Evolutionary conservation across 2,888 invertebrate species (phyloP), one percentile per base, ranked within the genome.

Genomic region (Cephus sareptanus): DNA sequence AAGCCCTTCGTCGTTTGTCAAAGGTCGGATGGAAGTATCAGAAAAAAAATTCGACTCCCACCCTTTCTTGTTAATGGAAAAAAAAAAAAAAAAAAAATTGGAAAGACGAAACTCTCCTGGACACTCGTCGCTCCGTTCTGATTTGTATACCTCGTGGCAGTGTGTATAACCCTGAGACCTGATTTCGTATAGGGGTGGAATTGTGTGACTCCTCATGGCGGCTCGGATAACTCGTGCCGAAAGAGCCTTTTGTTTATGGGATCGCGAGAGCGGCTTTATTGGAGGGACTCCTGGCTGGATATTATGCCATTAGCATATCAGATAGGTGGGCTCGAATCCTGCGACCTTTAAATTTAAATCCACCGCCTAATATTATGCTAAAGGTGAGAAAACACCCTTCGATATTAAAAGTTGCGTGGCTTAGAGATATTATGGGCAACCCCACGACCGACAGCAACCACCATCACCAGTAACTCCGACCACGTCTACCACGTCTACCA

Each of bases 331-430:
- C 84, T 83, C 83, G 84, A 85, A 85, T 82, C 80, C 82, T 81
- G 83, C 84, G 83, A 88, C 87, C 87, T 89, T 89, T 89, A 88
- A 89, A 88, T 88, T 88, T 87, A 85, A 90, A 87, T 85, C 81
- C 82, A 81, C 82, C 84, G 83, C 78, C 84, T 88, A 86, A 87
- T 87, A 85, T 87, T 87, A 86, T 85, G 84, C 85, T 80, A 84
- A 87, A 89, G 88, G 89, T 89, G 89, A 89, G 89, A 89, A 89
- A 90, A 89, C 90, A 89, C 89, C 89, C 89, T 88, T 89, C 89
- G 87, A 90, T 90, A 90, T 90, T 90, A 89, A 89, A 89, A 90
- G 87, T 90, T 89, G 88, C 89, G 87, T 89, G 90, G 89, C 86
- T 86, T 81, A 82, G 81, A 85, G 88, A 87, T 89, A 90, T 89